Conservation (phyloP, 2,888 invertebrate species). For the Galerucella calmariensis region DNA sequence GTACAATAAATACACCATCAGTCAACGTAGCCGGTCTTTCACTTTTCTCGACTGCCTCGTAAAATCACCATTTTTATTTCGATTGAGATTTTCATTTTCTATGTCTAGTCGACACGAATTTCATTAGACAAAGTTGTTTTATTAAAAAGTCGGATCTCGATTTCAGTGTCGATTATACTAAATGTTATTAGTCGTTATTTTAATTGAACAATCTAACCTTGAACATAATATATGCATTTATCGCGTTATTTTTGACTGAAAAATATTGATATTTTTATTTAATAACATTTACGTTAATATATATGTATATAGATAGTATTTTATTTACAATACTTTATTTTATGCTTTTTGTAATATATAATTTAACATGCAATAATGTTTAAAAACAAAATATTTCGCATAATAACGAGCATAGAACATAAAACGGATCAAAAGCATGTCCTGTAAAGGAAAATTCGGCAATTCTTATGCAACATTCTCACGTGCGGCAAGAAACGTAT, state of each 20-base stretch:
- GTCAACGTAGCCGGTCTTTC: not conserved
- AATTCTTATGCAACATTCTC: too few species aligned
- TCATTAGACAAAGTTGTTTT: too few species aligned
- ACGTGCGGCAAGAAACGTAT: too few species aligned
- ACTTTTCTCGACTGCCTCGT: too few species aligned
- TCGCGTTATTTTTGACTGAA: constrained; percentile 25
- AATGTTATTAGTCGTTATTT: not conserved
- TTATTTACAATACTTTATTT: constrained; percentile 23
- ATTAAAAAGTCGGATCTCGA: too few species aligned
- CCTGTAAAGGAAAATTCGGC: too few species aligned
- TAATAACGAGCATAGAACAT: not conserved
- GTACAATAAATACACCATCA: not conserved
- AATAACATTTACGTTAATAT: constrained; percentile 2
- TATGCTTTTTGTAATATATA: constrained; percentile 32
- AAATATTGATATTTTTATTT: constrained; percentile 26
- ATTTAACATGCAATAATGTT: constrained; percentile 28
- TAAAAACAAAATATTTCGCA: constrained; percentile 1
- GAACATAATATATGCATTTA: constrained; percentile 23
- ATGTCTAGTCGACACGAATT: not conserved
- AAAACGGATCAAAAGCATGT: too few species aligned
- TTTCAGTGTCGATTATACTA: not conserved
- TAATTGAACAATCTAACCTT: not conserved
- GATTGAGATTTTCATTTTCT: not conserved
- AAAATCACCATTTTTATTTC: too few species aligned
- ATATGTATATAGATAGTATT: constrained; percentile 21